A percentile compares a stretch with the other conserved stretches of the same genome.
Conservation (phyloP, 1,140 invertebrate genomes). For the Argopecten irradians region DNA sequence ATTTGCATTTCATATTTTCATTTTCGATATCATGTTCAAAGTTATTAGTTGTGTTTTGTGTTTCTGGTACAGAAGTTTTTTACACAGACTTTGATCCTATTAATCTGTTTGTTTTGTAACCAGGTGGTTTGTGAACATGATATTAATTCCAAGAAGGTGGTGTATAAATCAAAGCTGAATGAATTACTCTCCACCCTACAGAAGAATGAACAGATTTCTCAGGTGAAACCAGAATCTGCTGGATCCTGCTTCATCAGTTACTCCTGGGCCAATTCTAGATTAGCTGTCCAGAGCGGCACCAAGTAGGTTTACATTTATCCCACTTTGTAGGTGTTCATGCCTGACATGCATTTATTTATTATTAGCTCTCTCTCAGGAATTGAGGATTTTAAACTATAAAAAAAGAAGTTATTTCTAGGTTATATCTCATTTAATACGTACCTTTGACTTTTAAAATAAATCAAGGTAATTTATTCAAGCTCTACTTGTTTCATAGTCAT, state of each 20-base stretch:
- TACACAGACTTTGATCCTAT: too few relatives aligned
- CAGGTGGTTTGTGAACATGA: slow-evolving; percentile 71
- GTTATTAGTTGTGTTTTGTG: slow-evolving; percentile 37
- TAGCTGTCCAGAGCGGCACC: slow-evolving; percentile 70
- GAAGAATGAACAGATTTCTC: slow-evolving; percentile 57
- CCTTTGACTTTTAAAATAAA: too few relatives aligned
- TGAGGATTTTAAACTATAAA: too few relatives aligned
- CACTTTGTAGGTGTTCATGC: too few relatives aligned
- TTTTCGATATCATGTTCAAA: background rate
- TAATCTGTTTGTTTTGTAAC: background rate
- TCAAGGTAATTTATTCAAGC: too few relatives aligned
- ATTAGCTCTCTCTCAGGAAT: too few relatives aligned
- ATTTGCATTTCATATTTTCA: background rate
- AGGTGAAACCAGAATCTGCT: slow-evolving; percentile 36
- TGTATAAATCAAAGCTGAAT: slow-evolving; percentile 60
- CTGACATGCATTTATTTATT: too few relatives aligned
- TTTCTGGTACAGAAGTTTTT: too few relatives aligned
- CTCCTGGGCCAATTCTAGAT: slow-evolving; percentile 73
- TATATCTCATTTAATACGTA: background rate
- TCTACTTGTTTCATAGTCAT: background rate
- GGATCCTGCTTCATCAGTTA: slow-evolving; percentile 73
- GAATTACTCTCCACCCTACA: slow-evolving; percentile 57
- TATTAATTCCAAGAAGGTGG: slow-evolving; percentile 50
- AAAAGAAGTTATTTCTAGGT: too few relatives aligned
- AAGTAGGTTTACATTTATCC: slow-evolving; percentile 52